Conservation (phyloP, 2,888 invertebrate species). For the Blastobasis lacticolella region DNA sequence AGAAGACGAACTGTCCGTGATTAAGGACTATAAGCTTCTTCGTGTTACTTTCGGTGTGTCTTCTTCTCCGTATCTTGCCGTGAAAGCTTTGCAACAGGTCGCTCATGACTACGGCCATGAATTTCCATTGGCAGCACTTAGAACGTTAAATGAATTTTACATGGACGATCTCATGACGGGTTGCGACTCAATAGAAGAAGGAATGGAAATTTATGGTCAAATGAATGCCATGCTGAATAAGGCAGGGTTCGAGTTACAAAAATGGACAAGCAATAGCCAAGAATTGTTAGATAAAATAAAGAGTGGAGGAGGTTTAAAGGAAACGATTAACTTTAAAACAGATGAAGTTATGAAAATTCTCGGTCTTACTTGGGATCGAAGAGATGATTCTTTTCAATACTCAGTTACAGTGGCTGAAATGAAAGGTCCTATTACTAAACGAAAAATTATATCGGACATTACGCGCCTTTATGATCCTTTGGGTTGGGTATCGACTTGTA, state of each 20-base stretch:
- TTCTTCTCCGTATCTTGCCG: slow-evolving; percentile 24
- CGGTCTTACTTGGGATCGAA: background rate
- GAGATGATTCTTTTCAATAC: no score
- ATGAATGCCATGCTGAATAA: background rate
- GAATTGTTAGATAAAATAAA: no score
- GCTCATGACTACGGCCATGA: slow-evolving; percentile 16
- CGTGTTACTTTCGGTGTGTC: slow-evolving; percentile 25
- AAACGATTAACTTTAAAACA: no score
- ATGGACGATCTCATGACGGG: slow-evolving; percentile 23
- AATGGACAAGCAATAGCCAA: no score
- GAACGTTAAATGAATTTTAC: slow-evolving; percentile 15
- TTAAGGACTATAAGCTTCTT: slow-evolving; percentile 15
- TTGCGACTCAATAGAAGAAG: slow-evolving; percentile 16
- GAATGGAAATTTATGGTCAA: slow-evolving; percentile 16
- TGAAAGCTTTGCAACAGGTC: slow-evolving; percentile 21
- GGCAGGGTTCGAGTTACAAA: background rate
- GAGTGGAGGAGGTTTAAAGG: no score
- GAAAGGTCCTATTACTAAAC: no score
- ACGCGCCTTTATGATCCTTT: no score
- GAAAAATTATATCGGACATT: no score
- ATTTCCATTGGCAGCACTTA: slow-evolving; percentile 18
- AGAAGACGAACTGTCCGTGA: slow-evolving; percentile 2
- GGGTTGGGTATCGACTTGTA: no score
- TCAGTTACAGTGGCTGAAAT: no score
- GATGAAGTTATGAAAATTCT: no score